Conservation (phyloP, 2,888 invertebrate genomes). For the Odontothrips loti region DNA sequence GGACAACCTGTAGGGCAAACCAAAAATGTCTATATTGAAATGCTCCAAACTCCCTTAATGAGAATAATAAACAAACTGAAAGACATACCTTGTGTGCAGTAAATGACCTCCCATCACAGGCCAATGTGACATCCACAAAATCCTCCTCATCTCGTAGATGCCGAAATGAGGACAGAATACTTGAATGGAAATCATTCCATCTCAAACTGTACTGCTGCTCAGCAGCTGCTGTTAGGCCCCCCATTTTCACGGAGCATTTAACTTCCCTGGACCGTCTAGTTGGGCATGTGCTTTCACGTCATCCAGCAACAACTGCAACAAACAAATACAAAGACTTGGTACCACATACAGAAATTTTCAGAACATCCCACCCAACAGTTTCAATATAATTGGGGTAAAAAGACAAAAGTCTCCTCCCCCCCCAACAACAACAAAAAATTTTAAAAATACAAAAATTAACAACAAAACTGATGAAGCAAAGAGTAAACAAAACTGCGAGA, state of each 20-base stretch:
- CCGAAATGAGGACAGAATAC: conserved; percentile 84
- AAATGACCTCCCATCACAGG: conserved; percentile 79
- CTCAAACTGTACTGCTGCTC: conserved; percentile 89
- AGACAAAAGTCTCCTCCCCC: no score
- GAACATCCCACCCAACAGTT: background rate
- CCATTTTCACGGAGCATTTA: conserved; percentile 28
- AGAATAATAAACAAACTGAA: conserved; percentile 32
- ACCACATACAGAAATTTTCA: background rate
- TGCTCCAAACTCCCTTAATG: conserved; percentile 32
- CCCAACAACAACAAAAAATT: background rate
- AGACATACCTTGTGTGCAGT: conserved; percentile 73
- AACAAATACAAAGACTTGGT: background rate
- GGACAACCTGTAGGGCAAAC: conserved; percentile 53
- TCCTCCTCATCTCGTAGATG: conserved; percentile 85
- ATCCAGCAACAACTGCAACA: background rate
- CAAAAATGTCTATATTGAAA: background rate
- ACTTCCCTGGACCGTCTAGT: background rate
- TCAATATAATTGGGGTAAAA: background rate
- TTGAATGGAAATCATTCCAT: conserved; percentile 92
- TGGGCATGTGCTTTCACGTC: background rate
- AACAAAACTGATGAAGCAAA: background rate
- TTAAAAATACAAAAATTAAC: background rate
- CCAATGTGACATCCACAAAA: conserved; percentile 88
- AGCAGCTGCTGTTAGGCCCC: conserved; percentile 43
- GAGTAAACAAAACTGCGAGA: no score